Base-by-base conservation (phyloP, 37 sponge, comb jelly and placozoan genomes). In the Axinella damicornis region DNA sequence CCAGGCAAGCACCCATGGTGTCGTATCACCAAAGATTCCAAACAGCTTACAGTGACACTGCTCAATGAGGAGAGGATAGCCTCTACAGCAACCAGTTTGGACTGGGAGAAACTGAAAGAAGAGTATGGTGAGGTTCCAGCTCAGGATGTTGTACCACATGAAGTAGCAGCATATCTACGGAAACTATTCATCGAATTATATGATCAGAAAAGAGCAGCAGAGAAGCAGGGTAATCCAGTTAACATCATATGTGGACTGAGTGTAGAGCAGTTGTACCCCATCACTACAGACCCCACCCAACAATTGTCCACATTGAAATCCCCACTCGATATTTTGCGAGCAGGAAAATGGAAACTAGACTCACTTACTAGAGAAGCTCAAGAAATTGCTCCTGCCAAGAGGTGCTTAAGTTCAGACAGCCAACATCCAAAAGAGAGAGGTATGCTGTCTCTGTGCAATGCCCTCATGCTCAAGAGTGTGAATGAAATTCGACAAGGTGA, bases 381-480 rank as follows among this genome's bases (percentile, higher is more conserved):
- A 61, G 62, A 61, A 5, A 61, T 2, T 5, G 5, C 12, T 14
- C n/a, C 62, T 27, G n/a, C 62, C 62, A 27, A 22, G n/a, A 25
- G n/a, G 25, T 61, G 2, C 25, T 61, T 14, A 27, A 27, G 25
- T 12, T 61, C 62, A 25, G 62, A 22, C 4, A 25, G 4, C 5
- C n/a, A 61, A 27, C 46, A 46, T 46, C 9, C 9, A 46, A 27
- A 5, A 27, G 62, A 5, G 25, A 61, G 12, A 25, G 12, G 25
- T 22, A 5, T 61, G 12, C 5, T 5, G 36, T 36, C 60, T n/a
- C 38, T 71, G 33, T 13, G 71, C 1, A 83, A 83, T 32, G 13
- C 15, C 1, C 34, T 27, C 21, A 83, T 83, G 83, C 72, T 83
- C 0, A 46, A 58, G 21, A 83, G 36, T 21, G 40, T 83, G 13